Conservation (phyloP, 2,113 vertebrate genomes). For the Sula dactylatra region DNA sequence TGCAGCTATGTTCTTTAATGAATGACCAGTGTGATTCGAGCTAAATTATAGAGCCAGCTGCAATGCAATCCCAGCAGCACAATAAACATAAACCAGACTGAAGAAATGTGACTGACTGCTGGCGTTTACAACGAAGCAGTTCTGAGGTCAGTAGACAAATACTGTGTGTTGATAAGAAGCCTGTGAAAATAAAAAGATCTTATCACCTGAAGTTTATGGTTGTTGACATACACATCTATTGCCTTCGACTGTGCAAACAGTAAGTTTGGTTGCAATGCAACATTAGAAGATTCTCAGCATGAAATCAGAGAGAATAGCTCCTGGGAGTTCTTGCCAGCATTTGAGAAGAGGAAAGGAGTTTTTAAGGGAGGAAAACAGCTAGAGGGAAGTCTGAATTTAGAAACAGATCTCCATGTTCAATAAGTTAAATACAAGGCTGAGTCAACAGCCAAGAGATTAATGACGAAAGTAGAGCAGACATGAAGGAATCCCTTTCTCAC, state of each 20-base stretch:
- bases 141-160: neutral
- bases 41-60: neutral
- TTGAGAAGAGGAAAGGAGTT: neutral
- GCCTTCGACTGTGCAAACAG: neutral
- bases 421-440: slow-evolving; percentile 15
- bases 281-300: neutral
- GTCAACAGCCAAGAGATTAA: slow-evolving; percentile 32
- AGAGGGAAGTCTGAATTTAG: slow-evolving; percentile 22
- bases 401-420: slow-evolving; percentile 1
- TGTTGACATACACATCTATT: neutral
- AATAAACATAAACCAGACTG: too few relatives aligned
- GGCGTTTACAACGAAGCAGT: neutral
- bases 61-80: neutral
- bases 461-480: neutral
- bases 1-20: neutral
- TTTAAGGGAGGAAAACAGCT: slow-evolving; percentile 20
- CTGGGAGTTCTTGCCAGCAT: neutral
- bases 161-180: neutral
- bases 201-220: neutral
- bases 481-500: neutral
- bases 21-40: neutral
- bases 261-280: neutral
- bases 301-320: neutral
- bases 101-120: neutral
- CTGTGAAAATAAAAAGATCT: neutral